Conservation (phyloP, 1,140 invertebrate species). For the Eriocheir sinensis region DNA sequence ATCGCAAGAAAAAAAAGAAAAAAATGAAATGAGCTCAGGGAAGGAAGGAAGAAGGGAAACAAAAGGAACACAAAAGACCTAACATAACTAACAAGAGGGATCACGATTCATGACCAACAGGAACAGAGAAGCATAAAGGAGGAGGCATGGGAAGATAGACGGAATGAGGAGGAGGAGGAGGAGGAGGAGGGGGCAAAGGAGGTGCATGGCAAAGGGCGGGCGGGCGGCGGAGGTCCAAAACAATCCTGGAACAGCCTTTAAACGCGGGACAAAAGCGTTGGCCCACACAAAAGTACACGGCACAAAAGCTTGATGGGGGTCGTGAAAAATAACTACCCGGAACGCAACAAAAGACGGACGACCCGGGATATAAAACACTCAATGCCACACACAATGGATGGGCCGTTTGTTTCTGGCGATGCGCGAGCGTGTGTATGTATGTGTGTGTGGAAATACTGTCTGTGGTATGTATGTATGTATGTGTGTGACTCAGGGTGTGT, state of each 20-base stretch:
- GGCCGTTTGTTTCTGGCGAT: constrained; percentile 31
- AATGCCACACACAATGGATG: neutral
- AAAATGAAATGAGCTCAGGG: too few species aligned
- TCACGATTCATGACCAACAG: constrained; percentile 4
- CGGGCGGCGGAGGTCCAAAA: neutral
- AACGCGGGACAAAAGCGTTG: constrained; percentile 1
- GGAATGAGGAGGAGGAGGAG: neutral
- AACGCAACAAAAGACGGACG: neutral
- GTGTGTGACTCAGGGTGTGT: neutral
- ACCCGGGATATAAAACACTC: neutral
- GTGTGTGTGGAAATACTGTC: neutral
- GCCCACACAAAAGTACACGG: constrained; percentile 10
- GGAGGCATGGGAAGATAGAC: neutral
- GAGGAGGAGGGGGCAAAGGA: neutral
- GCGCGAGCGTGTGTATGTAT: neutral
- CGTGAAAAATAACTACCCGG: neutral
- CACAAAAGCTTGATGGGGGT: constrained; percentile 14
- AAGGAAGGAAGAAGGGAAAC: too few species aligned
- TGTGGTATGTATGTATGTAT: neutral
- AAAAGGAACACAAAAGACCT: too few species aligned
- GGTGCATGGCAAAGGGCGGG: too few species aligned
- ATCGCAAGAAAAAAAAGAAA: too few species aligned
- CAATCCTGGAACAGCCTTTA: constrained; percentile 15
- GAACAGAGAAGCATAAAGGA: neutral
- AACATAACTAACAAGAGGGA: neutral